phyloP scores from a whole-genome alignment of 2,797 vertebrate species.

The Aeoliscus strigatus region DNA sequence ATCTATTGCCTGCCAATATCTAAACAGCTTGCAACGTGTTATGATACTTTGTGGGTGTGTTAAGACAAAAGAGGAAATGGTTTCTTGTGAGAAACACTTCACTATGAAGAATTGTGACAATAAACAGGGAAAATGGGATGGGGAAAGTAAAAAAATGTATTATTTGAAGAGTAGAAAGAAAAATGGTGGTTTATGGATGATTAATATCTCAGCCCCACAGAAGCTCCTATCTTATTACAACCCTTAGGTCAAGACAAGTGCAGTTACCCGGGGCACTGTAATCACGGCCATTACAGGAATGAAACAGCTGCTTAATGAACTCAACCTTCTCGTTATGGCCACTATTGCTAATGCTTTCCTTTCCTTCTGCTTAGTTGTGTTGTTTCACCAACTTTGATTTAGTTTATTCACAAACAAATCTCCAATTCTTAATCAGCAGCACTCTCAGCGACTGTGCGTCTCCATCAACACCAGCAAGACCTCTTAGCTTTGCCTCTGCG shows the following conservation, averaged over 20 bases:
- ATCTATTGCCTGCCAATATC: slow-evolving; percentile 48
- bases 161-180: slow-evolving; percentile 7
- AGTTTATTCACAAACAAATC: slow-evolving; percentile 53
- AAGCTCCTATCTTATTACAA: slow-evolving; percentile 22
- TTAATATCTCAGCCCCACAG: slow-evolving; percentile 12
- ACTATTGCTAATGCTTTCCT: slow-evolving; percentile 42
- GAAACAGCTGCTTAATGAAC: slow-evolving; percentile 63
- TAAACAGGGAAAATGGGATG: slow-evolving; percentile 20
- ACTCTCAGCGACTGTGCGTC: slow-evolving; percentile 14
- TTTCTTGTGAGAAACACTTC: slow-evolving; percentile 19
- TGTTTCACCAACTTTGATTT: slow-evolving; percentile 52
- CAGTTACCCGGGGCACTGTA: slow-evolving; percentile 42
- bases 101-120: slow-evolving; percentile 16
- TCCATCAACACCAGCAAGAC: slow-evolving; percentile 8
- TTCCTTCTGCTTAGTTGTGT: slow-evolving; percentile 38
- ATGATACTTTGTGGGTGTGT: slow-evolving; percentile 31
- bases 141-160: slow-evolving; percentile 9
- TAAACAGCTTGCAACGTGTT: slow-evolving; percentile 34
- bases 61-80: slow-evolving; percentile 18
- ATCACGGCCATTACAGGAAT: slow-evolving; percentile 55
- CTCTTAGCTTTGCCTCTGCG: slow-evolving; percentile 11
- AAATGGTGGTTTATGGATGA: slow-evolving; percentile 15
- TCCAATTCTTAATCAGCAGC: slow-evolving; percentile 56
- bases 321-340: slow-evolving; percentile 50
- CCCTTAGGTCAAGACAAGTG: slow-evolving; percentile 49